Evolutionary conservation across 2,888 invertebrate species (phyloP).

Genomic region (Formica aserva): DNA sequence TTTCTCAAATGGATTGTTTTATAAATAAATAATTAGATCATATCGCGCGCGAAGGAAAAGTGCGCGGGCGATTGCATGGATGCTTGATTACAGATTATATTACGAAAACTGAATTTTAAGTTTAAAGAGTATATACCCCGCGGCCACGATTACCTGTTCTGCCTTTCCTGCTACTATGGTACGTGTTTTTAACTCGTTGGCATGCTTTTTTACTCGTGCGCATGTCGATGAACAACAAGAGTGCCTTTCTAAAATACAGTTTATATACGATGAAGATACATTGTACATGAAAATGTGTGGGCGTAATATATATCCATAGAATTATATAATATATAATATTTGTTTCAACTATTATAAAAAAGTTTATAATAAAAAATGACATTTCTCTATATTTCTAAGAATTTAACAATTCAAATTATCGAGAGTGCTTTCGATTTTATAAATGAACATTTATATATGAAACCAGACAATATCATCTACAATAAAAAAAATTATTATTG

Average conservation of each 20-base stretch:
- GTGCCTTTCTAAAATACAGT: conserved; percentile 36
- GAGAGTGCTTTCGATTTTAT: background rate
- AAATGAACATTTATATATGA: background rate
- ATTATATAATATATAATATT: background rate
- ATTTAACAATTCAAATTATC: background rate
- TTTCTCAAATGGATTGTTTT: conserved; percentile 76
- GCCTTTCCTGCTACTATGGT: conserved; percentile 58
- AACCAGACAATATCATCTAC: background rate
- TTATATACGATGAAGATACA: conserved; percentile 17
- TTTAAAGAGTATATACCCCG: conserved; percentile 73
- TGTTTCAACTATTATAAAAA: conserved; percentile 3
- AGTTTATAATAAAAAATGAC: background rate
- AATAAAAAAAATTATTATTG: background rate
- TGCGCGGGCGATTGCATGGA: conserved; percentile 80
- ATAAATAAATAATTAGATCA: conserved; percentile 85
- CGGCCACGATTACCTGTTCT: conserved; percentile 69
- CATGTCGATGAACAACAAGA: conserved; percentile 56
- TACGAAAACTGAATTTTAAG: conserved; percentile 84
- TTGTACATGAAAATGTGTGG: background rate
- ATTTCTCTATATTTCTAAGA: conserved; percentile 12
- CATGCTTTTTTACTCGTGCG: conserved; percentile 42
- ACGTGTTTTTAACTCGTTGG: conserved; percentile 49
- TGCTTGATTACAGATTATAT: conserved; percentile 78
- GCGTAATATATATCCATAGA: conserved; percentile 20
- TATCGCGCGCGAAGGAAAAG: conserved; percentile 83